These are phyloP conservation scores for Odontomachus brunneus DNA, from an alignment of 1,140 invertebrate genomes.

Conservation along the genomic window DNA sequence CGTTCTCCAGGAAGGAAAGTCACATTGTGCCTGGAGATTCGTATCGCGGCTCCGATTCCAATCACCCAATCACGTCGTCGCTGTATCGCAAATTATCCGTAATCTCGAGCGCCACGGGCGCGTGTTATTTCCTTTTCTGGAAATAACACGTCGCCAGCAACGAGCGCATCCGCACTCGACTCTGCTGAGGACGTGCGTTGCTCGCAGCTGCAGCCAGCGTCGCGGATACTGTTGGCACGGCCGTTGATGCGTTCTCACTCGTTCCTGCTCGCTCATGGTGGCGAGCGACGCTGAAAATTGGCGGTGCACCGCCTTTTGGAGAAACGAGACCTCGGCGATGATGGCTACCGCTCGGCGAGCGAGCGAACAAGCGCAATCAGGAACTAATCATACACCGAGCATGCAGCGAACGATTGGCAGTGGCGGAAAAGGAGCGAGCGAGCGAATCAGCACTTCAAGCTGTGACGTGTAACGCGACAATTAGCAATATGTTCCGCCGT, in stretches of 20 bases:
- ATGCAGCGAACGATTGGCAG: not conserved
- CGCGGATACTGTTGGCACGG: too few relatives aligned
- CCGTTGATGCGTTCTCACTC: not conserved
- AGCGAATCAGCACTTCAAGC: too few relatives aligned
- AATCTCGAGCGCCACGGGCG: not conserved
- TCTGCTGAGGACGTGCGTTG: too few relatives aligned
- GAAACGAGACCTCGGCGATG: not conserved
- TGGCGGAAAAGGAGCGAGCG: too few relatives aligned
- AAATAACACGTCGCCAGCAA: slow-evolving; percentile 41
- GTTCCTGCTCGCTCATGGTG: slow-evolving; percentile 10
- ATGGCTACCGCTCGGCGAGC: not conserved
- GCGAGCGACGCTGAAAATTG: not conserved
- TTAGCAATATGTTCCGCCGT: too few relatives aligned
- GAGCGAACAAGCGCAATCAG: slow-evolving; percentile 26
- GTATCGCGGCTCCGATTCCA: slow-evolving; percentile 29
- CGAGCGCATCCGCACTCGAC: slow-evolving; percentile 7
- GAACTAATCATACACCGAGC: slow-evolving; percentile 21
- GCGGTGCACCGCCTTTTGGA: slow-evolving; percentile 28
- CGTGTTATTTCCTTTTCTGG: slow-evolving; percentile 20
- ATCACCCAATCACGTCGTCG: not conserved
- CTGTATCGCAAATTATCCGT: slow-evolving; percentile 39
- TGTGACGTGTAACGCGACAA: too few relatives aligned
- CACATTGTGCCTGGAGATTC: slow-evolving; percentile 32
- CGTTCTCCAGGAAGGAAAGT: slow-evolving; percentile 45
- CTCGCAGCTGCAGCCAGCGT: too few relatives aligned